Conservation (phyloP, 2,797 vertebrate species). For the Arrhamphus sclerolepis region DNA sequence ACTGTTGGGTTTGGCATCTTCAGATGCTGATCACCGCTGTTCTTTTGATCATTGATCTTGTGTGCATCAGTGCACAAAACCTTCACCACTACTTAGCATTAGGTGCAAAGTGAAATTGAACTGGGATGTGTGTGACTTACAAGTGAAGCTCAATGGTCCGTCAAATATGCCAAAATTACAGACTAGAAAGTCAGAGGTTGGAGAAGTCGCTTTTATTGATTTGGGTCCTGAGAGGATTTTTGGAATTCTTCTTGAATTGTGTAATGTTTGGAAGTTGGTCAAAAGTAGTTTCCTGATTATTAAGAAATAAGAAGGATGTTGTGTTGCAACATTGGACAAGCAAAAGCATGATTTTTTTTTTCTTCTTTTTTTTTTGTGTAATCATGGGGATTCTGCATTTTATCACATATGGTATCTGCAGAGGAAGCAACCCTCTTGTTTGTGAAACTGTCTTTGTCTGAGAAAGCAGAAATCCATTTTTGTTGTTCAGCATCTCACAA, state of each 20-base stretch:
- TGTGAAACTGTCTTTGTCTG: conserved; percentile 25
- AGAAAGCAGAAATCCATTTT: conserved; percentile 24
- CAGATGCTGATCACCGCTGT: neutral
- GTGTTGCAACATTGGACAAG: conserved; percentile 57
- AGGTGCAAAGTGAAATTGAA: neutral
- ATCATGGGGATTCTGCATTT: conserved; percentile 43
- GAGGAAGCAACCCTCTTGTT: conserved; percentile 33
- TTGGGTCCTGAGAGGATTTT: conserved; percentile 8
- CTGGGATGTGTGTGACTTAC: neutral
- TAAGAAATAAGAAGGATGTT: conserved; percentile 40
- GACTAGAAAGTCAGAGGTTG: neutral
- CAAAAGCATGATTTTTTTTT: conserved; percentile 17
- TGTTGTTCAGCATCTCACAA: conserved; percentile 9
- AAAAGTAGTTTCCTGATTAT: conserved; percentile 57
- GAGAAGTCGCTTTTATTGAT: conserved; percentile 5
- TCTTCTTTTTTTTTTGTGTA: conserved; percentile 25
- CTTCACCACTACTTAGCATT: neutral
- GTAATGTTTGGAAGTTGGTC: conserved; percentile 30
- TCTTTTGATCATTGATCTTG: neutral
- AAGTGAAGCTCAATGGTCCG: neutral
- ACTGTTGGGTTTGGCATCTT: conserved; percentile 19
- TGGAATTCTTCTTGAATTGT: conserved; percentile 39
- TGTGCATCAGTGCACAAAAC: conserved; percentile 25
- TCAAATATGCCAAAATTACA: neutral
- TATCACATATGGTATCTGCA: conserved; percentile 24